These are phyloP conservation scores for Castor canadensis DNA, from an alignment of 2,113 vertebrate species.

Conservation along the genomic window DNA sequence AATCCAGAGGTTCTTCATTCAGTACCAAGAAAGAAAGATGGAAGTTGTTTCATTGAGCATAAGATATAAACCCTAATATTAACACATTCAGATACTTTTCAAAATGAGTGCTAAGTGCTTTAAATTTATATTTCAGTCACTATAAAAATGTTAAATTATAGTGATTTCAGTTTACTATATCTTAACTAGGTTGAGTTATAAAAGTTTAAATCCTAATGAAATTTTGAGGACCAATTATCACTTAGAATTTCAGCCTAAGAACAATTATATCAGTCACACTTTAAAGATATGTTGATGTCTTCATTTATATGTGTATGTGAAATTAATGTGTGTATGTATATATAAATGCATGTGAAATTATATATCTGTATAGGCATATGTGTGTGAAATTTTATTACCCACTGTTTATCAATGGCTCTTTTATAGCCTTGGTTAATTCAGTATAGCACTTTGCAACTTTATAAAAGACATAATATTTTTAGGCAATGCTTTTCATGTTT, in stretches of 20 bases:
- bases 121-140: background rate
- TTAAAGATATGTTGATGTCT: background rate
- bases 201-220: background rate
- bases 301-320: background rate
- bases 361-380: background rate
- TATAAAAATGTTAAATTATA: background rate
- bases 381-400: background rate
- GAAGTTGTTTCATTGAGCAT: background rate
- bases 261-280: background rate
- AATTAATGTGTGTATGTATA: background rate
- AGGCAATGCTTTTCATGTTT: background rate
- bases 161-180: background rate
- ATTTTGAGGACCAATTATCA: background rate
- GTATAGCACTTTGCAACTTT: background rate
- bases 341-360: background rate
- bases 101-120: background rate
- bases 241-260: background rate
- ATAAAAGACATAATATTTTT: background rate
- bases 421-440: background rate
- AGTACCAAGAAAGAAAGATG: background rate
- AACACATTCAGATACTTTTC: background rate
- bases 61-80: background rate
- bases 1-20: background rate
- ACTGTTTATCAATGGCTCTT: background rate
- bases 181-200: background rate